phyloP scores from a whole-genome alignment of 2,888 invertebrate genomes.

The Trypoxylon attenuatum region DNA sequence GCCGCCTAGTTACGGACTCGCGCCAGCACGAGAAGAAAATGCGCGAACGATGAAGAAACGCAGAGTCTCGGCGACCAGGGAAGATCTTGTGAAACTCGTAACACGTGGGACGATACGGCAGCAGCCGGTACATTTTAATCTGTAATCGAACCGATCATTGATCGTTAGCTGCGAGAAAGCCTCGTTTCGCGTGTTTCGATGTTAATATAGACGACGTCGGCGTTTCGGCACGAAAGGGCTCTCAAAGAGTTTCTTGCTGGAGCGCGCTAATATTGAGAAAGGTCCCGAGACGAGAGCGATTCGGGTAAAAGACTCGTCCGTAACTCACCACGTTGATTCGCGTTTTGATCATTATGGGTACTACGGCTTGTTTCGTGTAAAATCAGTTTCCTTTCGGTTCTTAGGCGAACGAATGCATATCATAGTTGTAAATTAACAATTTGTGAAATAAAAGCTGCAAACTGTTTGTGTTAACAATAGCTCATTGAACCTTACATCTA shows the following conservation, averaged over 20 bases:
- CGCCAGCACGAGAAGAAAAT: too few relatives aligned
- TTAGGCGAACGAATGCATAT: slow-evolving; percentile 91
- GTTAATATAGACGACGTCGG: neutral
- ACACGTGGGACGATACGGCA: neutral
- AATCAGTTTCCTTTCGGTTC: slow-evolving; percentile 73
- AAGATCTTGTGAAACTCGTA: neutral
- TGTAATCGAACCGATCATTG: neutral
- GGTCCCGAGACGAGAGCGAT: too few relatives aligned
- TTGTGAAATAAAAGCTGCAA: slow-evolving; percentile 88
- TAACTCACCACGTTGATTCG: slow-evolving; percentile 42
- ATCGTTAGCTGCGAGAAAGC: neutral
- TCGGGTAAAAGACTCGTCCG: too few relatives aligned
- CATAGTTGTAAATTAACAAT: slow-evolving; percentile 92
- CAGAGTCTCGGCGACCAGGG: neutral
- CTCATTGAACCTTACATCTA: slow-evolving; percentile 40
- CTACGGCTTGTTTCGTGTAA: slow-evolving; percentile 51
- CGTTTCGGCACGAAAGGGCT: neutral
- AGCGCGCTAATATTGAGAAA: neutral
- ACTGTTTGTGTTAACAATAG: slow-evolving; percentile 74
- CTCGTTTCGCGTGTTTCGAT: neutral
- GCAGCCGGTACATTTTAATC: neutral
- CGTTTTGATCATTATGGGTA: slow-evolving; percentile 52
- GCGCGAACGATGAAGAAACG: neutral
- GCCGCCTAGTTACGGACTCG: slow-evolving; percentile 16
- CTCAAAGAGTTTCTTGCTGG: neutral